Base-by-base conservation (phyloP, 2,888 invertebrate genomes). In the Protula sp. region DNA sequence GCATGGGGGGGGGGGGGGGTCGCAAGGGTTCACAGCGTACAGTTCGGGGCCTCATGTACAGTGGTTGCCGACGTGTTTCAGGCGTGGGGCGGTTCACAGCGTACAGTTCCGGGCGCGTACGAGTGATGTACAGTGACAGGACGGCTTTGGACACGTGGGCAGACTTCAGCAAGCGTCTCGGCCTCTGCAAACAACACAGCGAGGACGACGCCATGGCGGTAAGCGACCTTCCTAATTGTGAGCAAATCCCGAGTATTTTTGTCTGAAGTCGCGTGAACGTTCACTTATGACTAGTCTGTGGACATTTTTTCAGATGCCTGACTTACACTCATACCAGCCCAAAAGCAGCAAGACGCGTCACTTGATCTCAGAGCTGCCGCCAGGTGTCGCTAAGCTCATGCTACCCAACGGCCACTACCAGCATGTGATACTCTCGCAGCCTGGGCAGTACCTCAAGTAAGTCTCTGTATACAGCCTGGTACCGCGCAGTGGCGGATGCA, bases 71-170 rank as follows among this genome's bases (percentile, higher is more conserved):
- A n/a, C n/a, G n/a, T 3, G 72, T 77, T 1, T 69, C 70, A n/a
- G 72, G 71, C 0, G 64, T 73, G 24, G 78, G 78, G 0, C 66
- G 68, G 31, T 78, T 78, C 60, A 66, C 70, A 3, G 77, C 77
- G 19, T 70, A 70, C 65, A 72, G 74, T 14, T 76, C 74, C 55
- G 78, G 78, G 2, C 70, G 74, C 55, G 68, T 77, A 26, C 62
- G 74, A 3, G 65, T 77, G 3, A 64, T 74, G 45, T 78, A 77
- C 66, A 63, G 70, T 3, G 78, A 78, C 63, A 58, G 78, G 4
- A 74, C 75, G 9, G 67, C 72, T 24, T 63, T 78, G 2, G 76
- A 78, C 47, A 74, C 75, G 74, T 27, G 19, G 9, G 60, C 24
- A 31, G 64, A 63, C 56, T 60, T 61, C 54, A 47, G 31, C 24